Evolutionary conservation across 2,888 invertebrate species (phyloP).

Genomic region (Conus canariensis): DNA sequence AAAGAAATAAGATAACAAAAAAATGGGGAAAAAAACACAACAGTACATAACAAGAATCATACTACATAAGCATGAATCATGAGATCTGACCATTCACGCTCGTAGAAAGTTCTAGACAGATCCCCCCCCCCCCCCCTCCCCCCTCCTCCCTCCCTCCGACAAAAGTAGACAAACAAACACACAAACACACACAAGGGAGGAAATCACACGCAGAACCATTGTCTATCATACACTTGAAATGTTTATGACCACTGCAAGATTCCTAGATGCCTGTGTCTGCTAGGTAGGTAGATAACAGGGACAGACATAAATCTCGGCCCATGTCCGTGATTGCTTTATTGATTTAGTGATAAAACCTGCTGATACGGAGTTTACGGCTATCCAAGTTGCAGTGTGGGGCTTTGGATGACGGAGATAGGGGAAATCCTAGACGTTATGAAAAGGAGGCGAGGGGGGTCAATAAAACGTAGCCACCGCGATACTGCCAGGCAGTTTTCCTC

Average conservation of each 20-base stretch:
- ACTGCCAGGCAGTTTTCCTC: background rate
- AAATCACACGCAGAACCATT: too few relatives aligned
- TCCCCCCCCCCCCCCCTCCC: too few relatives aligned
- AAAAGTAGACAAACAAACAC: too few relatives aligned
- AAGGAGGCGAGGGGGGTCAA: slow-evolving; percentile 7
- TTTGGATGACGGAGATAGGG: slow-evolving; percentile 18
- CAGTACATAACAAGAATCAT: too few relatives aligned
- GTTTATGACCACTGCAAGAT: slow-evolving; percentile 9
- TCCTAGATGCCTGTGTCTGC: slow-evolving; percentile 14
- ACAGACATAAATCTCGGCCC: slow-evolving; percentile 1
- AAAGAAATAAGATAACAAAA: too few relatives aligned
- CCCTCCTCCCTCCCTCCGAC: too few relatives aligned
- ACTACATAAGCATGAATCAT: too few relatives aligned
- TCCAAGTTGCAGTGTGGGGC: slow-evolving; percentile 16
- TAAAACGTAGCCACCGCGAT: background rate
- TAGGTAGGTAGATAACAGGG: slow-evolving; percentile 22
- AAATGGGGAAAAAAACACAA: too few relatives aligned
- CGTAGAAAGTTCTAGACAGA: too few relatives aligned
- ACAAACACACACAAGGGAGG: too few relatives aligned
- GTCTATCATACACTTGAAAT: slow-evolving; percentile 9
- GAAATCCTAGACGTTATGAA: slow-evolving; percentile 17
- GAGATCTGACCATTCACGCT: too few relatives aligned
- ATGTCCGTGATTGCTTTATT: slow-evolving; percentile 36
- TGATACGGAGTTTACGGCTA: slow-evolving; percentile 26
- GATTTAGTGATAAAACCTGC: slow-evolving; percentile 35